phyloP scores from a whole-genome alignment of 2,797 vertebrate genomes.

The Cyprinodon diabolis region DNA sequence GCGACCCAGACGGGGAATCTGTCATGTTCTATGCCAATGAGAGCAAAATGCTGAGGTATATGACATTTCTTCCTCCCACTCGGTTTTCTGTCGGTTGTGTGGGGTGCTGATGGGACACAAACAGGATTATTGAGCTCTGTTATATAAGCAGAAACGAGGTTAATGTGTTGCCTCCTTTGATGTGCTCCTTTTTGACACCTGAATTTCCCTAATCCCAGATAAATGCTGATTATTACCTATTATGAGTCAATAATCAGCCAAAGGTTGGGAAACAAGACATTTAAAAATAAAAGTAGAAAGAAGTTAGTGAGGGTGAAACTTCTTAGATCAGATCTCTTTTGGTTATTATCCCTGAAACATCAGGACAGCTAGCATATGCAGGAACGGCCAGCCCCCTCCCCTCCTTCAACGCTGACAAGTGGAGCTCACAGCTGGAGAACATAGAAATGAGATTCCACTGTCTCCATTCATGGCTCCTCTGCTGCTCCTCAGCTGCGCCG shows the following conservation, averaged over 20 bases:
- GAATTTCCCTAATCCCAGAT: conserved; percentile 26
- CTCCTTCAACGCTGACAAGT: conserved; percentile 47
- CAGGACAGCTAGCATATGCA: conserved; percentile 40
- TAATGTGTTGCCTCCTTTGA: conserved; percentile 51
- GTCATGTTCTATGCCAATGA: conserved; percentile 65
- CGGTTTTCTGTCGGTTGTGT: conserved; percentile 37
- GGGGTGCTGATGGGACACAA: conserved; percentile 31
- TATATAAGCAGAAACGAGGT: conserved; percentile 55
- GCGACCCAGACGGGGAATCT: conserved; percentile 63
- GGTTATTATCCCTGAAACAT: conserved; percentile 38
- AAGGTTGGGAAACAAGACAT: conserved; percentile 45
- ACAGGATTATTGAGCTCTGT: conserved; percentile 32
- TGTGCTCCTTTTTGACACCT: conserved; percentile 55
- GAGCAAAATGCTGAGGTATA: conserved; percentile 64
- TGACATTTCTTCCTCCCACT: conserved; percentile 63
- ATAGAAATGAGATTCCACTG: conserved; percentile 61
- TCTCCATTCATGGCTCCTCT: conserved; percentile 67
- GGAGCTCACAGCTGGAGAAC: conserved; percentile 72
- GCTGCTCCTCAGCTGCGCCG: conserved; percentile 71
- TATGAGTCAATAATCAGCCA: conserved; percentile 50
- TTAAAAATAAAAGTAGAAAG: neutral
- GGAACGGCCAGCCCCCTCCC: conserved; percentile 44
- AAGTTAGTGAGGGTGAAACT: conserved; percentile 13
- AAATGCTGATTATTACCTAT: conserved; percentile 49
- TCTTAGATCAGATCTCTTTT: conserved; percentile 35